phyloP scores from a whole-genome alignment of 2,888 invertebrate species.

The Galeruca laticollis region DNA sequence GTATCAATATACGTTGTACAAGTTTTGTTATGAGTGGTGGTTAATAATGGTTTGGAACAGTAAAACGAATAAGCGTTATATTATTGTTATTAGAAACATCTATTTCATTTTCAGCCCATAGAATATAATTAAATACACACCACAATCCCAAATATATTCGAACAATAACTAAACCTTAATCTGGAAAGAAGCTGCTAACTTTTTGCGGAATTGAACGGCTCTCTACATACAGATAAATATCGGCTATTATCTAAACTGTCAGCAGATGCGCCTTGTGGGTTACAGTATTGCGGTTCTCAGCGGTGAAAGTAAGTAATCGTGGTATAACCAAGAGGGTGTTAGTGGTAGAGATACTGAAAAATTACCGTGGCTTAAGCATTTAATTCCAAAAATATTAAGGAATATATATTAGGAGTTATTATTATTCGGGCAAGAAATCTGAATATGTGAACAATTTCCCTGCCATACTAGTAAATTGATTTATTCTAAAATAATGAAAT shows the following conservation, averaged over 20 bases:
- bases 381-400: neutral
- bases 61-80: too few species aligned
- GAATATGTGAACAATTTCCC: too few species aligned
- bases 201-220: constrained; percentile 53
- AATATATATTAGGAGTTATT: neutral
- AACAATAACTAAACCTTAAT: constrained; percentile 46
- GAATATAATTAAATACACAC: constrained; percentile 24
- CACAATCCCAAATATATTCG: constrained; percentile 47
- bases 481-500: too few species aligned
- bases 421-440: too few species aligned
- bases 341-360: constrained; percentile 41
- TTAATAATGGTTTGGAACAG: too few species aligned
- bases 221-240: constrained; percentile 57
- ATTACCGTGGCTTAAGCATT: neutral
- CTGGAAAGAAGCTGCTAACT: constrained; percentile 52
- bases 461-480: too few species aligned
- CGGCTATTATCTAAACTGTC: constrained; percentile 57
- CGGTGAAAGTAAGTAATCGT: constrained; percentile 50
- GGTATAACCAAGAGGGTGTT: constrained; percentile 14
- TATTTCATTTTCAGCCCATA: too few species aligned
- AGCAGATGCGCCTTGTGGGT: constrained; percentile 48
- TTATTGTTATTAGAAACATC: too few species aligned
- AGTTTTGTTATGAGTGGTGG: too few species aligned
- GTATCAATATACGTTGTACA: too few species aligned
- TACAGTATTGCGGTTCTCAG: constrained; percentile 50